Conservation (phyloP, 2,888 invertebrate species). For the Odontocolon sp. region DNA sequence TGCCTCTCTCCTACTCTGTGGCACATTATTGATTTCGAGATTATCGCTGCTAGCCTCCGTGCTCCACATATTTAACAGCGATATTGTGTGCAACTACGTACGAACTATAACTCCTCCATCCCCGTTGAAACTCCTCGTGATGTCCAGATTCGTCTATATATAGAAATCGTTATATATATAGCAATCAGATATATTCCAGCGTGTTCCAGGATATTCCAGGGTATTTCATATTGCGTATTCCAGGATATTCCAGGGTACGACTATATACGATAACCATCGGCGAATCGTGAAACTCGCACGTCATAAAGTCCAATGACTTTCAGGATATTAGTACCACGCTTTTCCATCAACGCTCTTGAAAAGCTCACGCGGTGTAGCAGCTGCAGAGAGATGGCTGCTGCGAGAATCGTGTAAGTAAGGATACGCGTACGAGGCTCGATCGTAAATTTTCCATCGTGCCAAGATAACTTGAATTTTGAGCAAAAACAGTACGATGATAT, state of each 20-base stretch:
- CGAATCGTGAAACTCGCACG: not conserved
- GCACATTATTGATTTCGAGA: constrained; percentile 79
- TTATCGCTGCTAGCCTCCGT: constrained; percentile 75
- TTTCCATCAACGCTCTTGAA: constrained; percentile 51
- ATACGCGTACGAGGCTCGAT: not conserved
- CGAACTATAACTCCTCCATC: not conserved
- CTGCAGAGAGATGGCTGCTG: not conserved
- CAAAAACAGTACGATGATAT: not conserved
- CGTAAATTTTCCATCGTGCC: constrained; percentile 2
- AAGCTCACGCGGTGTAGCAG: not conserved
- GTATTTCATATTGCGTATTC: too few relatives aligned
- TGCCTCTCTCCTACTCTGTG: constrained; percentile 58
- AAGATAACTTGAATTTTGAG: constrained; percentile 3
- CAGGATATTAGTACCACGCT: constrained; percentile 36
- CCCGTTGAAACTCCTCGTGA: not conserved
- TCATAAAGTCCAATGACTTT: constrained; percentile 40
- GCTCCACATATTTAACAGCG: constrained; percentile 65
- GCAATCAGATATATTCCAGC: too few relatives aligned
- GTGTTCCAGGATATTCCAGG: too few relatives aligned
- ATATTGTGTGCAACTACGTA: constrained; percentile 63
- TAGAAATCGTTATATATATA: too few relatives aligned
- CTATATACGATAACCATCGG: not conserved
- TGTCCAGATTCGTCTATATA: too few relatives aligned
- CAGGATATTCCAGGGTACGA: too few relatives aligned
- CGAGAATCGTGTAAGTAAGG: not conserved